Evolutionary conservation across 53 echinoderm and acorn worm genomes (phyloP).

Genomic region (Apostichopus leukothele): DNA sequence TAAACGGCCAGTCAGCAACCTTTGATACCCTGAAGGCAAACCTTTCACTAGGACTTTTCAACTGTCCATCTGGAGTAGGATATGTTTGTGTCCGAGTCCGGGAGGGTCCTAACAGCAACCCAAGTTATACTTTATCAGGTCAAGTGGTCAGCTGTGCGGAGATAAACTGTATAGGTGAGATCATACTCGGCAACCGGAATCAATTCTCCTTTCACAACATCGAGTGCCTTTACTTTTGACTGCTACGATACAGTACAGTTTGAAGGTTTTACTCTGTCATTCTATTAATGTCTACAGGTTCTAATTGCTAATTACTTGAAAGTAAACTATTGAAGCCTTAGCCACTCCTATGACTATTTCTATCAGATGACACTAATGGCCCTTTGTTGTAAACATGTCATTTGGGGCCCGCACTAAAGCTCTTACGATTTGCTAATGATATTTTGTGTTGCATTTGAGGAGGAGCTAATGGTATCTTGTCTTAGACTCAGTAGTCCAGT

Average conservation of each 20-base stretch:
- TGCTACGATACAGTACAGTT: constrained; percentile 15
- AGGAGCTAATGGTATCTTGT: too few species aligned
- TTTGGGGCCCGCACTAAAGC: too few species aligned
- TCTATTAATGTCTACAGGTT: too few species aligned
- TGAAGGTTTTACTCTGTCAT: neutral
- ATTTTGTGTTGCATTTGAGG: too few species aligned
- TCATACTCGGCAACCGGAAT: neutral
- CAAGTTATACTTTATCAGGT: constrained; percentile 16
- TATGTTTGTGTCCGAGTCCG: constrained; percentile 13
- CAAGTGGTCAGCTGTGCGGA: neutral
- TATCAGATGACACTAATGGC: too few species aligned
- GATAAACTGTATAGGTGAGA: constrained; percentile 12
- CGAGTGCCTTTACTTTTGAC: neutral
- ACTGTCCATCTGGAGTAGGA: constrained; percentile 10
- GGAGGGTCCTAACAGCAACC: neutral
- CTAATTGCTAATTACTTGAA: too few species aligned
- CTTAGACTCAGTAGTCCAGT: too few species aligned
- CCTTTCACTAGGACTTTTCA: neutral
- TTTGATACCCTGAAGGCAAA: constrained; percentile 27
- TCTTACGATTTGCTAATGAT: too few species aligned
- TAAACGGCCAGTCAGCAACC: neutral
- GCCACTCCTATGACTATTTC: too few species aligned
- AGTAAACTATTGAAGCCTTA: neutral
- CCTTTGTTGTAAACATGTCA: too few species aligned
- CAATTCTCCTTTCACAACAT: neutral